These are phyloP conservation scores for Myxocyprinus asiaticus DNA, from an alignment of 2,113 vertebrate species.

Conservation along the genomic window DNA sequence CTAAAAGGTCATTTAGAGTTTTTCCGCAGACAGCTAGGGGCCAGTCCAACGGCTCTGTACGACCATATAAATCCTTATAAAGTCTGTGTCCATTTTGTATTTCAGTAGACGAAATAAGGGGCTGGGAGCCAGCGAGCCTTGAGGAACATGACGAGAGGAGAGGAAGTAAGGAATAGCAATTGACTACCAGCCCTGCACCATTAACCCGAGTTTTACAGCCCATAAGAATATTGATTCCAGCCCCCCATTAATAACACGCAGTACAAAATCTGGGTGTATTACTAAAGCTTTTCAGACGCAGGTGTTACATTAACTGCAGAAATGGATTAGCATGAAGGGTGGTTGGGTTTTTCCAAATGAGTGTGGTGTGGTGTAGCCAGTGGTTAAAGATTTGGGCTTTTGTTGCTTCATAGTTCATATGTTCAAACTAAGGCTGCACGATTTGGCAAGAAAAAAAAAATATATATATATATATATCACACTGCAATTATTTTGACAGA, in stretches of 20 bases:
- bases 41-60: conserved; percentile 39
- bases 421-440: too few relatives aligned
- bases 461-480: too few relatives aligned
- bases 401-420: too few relatives aligned
- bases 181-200: conserved; percentile 50
- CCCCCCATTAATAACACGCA: neutral
- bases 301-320: neutral
- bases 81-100: conserved; percentile 43
- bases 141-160: neutral
- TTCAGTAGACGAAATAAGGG: conserved; percentile 34
- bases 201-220: conserved; percentile 61
- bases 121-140: conserved; percentile 13
- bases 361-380: too few relatives aligned
- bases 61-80: conserved; percentile 50
- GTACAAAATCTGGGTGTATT: conserved; percentile 17
- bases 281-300: neutral
- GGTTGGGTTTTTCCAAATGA: too few relatives aligned
- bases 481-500: too few relatives aligned
- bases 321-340: too few relatives aligned
- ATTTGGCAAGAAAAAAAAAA: too few relatives aligned
- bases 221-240: conserved; percentile 52
- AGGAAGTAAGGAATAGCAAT: conserved; percentile 28
- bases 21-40: conserved; percentile 41
- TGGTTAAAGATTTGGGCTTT: too few relatives aligned
- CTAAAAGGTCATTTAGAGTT: conserved; percentile 55